A percentile compares a stretch with the other conserved stretches of the same genome.
phyloP scores from a whole-genome alignment of 1,140 invertebrate genomes.

The Leptonema lineaticorne region DNA sequence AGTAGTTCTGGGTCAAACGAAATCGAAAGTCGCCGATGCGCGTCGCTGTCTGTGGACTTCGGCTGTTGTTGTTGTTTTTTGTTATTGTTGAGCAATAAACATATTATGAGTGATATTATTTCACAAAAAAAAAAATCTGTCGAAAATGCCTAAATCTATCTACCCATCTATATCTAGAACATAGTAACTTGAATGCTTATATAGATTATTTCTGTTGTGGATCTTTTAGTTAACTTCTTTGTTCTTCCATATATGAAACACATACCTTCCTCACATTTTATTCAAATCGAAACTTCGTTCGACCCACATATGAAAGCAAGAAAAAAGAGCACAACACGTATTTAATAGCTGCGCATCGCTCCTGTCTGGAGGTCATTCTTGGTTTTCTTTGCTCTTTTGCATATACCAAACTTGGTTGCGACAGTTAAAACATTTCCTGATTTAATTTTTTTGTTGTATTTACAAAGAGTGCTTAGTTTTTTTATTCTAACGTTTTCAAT shows the following conservation, averaged over 20 bases:
- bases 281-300: constrained; percentile 12
- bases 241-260: neutral
- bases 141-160: too few relatives aligned
- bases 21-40: constrained; percentile 14
- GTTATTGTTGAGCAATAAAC: constrained; percentile 5
- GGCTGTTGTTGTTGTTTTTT: neutral
- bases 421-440: neutral
- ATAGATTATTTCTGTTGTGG: neutral
- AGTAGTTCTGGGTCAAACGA: constrained; percentile 19
- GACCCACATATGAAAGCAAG: constrained; percentile 11
- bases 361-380: constrained; percentile 14
- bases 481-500: neutral
- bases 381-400: neutral
- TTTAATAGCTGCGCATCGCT: neutral
- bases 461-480: neutral
- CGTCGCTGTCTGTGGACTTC: too few relatives aligned
- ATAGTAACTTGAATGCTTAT: too few relatives aligned
- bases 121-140: too few relatives aligned
- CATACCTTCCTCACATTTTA: neutral
- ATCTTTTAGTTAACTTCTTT: neutral
- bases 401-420: neutral
- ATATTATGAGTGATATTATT: too few relatives aligned
- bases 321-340: neutral
- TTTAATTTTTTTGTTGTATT: neutral
- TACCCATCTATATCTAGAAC: too few relatives aligned